Base-by-base conservation (phyloP, 2,113 vertebrate species). In the Hiodon tergisus region DNA sequence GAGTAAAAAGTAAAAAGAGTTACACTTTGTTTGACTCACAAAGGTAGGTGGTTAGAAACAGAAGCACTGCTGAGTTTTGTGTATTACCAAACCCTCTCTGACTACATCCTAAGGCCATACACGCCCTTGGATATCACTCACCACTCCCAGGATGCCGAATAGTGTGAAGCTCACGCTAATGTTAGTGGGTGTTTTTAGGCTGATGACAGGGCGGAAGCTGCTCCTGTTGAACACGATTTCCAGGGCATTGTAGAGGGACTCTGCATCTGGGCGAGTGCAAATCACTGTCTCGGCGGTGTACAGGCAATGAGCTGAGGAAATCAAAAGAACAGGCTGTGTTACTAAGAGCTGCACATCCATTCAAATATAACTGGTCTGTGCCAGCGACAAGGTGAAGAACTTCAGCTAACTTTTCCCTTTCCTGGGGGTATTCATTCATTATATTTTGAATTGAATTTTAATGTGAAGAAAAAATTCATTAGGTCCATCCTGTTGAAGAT, bases 71-170 rank as follows among this genome's bases (percentile, higher is more conserved):
- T 31, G 31, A 31, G 31, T 31, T 31, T 31, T 31, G 31, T 31
- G 31, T 31, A 31, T 31, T 31, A 31, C 31, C 31, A 31, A 31
- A 31, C 31, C 31, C 31, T 31, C 31, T 31, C 31, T 31, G 31
- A 31, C 31, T 31, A 31, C 31, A 31, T 31, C 31, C 31, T 31
- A 31, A 31, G 31, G 0, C 31, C 31, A 31, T 31, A 31, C 31
- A 31, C 31, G 31, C 31, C 11, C 0, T 2, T 10, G 54, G 0
- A 69, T 48, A 63, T 17, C 67, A 87, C 89, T 13, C 83, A 92
- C 90, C 87, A 92, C 90, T 77, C 85, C 90, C 3, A 91, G 76
- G 46, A 91, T 89, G 5, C 84, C 87, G 17, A 88, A 90, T 70
- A 92, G 14, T 47, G 68, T 83, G 75, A 91, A 88, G 73, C 0